These are phyloP conservation scores for Hiodon alosoides DNA, from an alignment of 2,113 vertebrate species.

Conservation along the genomic window DNA sequence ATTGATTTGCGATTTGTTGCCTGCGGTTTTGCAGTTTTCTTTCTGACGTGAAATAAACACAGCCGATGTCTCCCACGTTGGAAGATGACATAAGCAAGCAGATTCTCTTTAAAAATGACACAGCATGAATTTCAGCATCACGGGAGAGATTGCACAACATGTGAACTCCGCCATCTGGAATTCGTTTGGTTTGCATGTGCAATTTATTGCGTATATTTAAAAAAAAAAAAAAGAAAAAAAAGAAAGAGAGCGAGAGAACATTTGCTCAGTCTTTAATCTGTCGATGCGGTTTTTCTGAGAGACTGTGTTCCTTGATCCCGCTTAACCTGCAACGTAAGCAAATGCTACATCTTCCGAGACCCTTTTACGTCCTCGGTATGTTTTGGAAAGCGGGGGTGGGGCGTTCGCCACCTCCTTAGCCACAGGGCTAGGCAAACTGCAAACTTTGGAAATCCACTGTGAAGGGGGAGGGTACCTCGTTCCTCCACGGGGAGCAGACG, in stretches of 20 bases:
- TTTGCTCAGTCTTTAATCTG: conserved; percentile 54
- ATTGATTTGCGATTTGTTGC: conserved; percentile 12
- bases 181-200: conserved; percentile 54
- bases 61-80: conserved; percentile 28
- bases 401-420: conserved; percentile 36
- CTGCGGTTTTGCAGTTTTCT: conserved; percentile 5
- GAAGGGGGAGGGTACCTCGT: too few relatives aligned
- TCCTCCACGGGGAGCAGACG: too few relatives aligned
- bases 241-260: conserved; percentile 2
- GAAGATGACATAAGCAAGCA: conserved; percentile 30
- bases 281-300: conserved; percentile 48
- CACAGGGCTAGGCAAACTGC: conserved; percentile 40
- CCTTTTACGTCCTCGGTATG: too few relatives aligned
- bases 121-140: conserved; percentile 41
- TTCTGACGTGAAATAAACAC: conserved; percentile 26
- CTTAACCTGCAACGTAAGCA: conserved; percentile 33
- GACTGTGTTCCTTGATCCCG: conserved; percentile 45
- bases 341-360: background rate
- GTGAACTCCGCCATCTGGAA: conserved; percentile 59
- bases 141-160: conserved; percentile 40
- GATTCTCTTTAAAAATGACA: conserved; percentile 49
- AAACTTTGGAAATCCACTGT: conserved; percentile 52
- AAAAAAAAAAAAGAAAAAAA: conserved; percentile 19
- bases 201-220: conserved; percentile 56
- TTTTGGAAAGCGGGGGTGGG: background rate